Evolutionary conservation across 1,140 invertebrate genomes (phyloP).

Genomic region (Tetramorium simillimum): DNA sequence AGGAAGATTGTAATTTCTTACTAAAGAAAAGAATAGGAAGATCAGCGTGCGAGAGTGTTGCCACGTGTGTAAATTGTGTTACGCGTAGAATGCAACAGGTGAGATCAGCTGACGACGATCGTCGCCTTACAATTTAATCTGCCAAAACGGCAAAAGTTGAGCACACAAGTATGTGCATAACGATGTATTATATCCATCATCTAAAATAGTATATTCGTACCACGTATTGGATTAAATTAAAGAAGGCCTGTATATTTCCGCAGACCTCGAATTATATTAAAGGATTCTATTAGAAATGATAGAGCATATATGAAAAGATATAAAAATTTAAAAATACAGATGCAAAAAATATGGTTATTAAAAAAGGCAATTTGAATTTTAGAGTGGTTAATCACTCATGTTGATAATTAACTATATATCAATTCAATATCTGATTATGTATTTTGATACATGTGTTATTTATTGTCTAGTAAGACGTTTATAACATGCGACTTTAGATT

Average conservation of each 20-base stretch:
- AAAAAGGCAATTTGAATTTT: background rate
- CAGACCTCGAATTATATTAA: background rate
- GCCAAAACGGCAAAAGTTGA: conserved; percentile 15
- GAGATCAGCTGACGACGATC: conserved; percentile 40
- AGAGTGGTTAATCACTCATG: background rate
- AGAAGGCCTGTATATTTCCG: background rate
- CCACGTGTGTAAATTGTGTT: conserved; percentile 18
- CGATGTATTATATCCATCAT: background rate
- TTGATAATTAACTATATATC: background rate
- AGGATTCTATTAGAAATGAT: background rate
- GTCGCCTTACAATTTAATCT: conserved; percentile 28
- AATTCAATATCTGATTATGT: background rate
- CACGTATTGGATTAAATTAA: conserved; percentile 1
- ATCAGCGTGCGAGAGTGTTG: background rate
- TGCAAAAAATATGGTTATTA: background rate
- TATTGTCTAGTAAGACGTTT: background rate
- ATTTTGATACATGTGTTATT: background rate
- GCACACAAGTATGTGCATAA: conserved; percentile 4
- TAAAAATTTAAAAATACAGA: background rate
- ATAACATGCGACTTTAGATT: background rate
- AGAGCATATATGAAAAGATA: background rate
- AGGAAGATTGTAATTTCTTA: background rate
- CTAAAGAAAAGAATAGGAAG: background rate
- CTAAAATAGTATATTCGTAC: background rate
- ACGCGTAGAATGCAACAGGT: conserved; percentile 44